Percentiles rank a stretch among this genome's conserved stretches.
These are phyloP conservation scores for Cydia splendana DNA, from an alignment of 1,140 invertebrate species.

Conservation along the genomic window DNA sequence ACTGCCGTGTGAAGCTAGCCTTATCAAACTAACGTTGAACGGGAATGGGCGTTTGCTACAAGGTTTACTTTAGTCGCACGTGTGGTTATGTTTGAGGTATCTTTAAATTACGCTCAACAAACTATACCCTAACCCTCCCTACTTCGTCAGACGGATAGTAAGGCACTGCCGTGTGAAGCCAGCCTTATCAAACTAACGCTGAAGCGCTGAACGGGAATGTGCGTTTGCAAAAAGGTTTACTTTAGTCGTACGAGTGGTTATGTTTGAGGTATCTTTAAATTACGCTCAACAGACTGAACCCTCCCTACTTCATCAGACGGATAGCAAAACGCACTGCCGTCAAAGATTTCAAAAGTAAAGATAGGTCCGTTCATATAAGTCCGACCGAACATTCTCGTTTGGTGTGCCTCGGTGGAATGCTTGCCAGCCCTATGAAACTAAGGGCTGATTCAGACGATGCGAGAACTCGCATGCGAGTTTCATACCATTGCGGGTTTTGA, in stretches of 20 bases:
- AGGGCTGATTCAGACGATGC: no score
- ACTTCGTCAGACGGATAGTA: neutral
- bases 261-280: neutral
- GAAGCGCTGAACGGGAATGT: neutral
- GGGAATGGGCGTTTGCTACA: neutral
- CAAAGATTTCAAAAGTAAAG: no score
- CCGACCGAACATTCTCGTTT: no score
- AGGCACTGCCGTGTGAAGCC: neutral
- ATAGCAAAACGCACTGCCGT: neutral
- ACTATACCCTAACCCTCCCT: no score
- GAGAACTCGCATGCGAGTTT: no score
- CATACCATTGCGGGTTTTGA: no score
- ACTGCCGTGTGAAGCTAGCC: neutral
- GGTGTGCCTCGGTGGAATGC: no score
- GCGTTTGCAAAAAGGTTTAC: neutral
- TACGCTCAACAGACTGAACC: no score
- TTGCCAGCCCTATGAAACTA: no score
- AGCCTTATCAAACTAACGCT: neutral
- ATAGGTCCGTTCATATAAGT: no score
- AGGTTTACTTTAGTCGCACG: constrained; percentile 1
- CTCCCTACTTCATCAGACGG: neutral
- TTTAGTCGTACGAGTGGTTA: neutral
- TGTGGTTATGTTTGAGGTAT: neutral
- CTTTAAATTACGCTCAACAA: no score
- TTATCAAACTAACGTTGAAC: neutral